phyloP scores from a whole-genome alignment of 2,797 vertebrate genomes.

The Tokudaia muenninki region DNA sequence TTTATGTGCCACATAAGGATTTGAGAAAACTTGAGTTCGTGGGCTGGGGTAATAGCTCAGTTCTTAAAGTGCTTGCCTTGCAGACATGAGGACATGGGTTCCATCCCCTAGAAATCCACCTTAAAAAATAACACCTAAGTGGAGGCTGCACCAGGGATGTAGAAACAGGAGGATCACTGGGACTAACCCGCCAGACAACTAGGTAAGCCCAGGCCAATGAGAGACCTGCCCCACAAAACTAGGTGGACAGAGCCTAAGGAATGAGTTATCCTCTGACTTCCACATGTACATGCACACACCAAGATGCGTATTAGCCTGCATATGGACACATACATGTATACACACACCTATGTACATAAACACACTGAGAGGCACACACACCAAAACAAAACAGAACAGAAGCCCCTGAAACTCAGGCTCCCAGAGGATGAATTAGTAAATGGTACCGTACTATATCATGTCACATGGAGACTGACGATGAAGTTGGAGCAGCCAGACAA shows the following conservation, averaged over 20 bases:
- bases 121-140: background rate
- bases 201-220: background rate
- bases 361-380: background rate
- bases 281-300: background rate
- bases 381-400: background rate
- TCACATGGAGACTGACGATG: no score
- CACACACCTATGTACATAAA: no score
- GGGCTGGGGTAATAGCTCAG: background rate
- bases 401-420: background rate
- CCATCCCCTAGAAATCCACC: background rate
- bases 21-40: background rate
- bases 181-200: background rate
- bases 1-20: background rate
- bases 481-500: background rate
- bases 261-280: background rate
- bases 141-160: background rate
- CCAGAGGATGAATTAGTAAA: background rate
- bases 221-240: background rate
- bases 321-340: no score
- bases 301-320: background rate
- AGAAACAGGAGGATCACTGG: no score
- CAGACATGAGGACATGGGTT: background rate
- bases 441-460: background rate
- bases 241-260: background rate
- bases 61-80: background rate